A percentile compares a stretch with the other conserved stretches of the same genome.
These are phyloP conservation scores for Cosmorhoe ocellata DNA, from an alignment of 2,888 invertebrate species.

Conservation along the genomic window DNA sequence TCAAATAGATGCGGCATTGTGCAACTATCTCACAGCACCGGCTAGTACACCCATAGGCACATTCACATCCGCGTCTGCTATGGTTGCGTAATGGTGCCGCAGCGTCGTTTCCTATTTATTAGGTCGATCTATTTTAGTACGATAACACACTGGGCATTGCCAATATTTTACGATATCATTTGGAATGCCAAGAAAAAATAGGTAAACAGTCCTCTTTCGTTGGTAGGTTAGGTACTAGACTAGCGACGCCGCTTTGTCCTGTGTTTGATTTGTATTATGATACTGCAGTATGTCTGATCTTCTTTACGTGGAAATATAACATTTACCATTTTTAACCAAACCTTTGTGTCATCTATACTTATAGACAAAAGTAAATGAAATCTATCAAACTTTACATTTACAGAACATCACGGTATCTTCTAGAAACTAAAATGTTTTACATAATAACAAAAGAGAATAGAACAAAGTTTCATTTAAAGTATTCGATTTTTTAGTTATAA, in stretches of 20 bases:
- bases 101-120: slow-evolving; percentile 67
- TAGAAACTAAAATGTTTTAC: too few species aligned
- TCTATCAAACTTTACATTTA: too few species aligned
- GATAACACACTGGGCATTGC: slow-evolving; percentile 57
- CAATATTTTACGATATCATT: slow-evolving; percentile 53
- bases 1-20: slow-evolving; percentile 50
- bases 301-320: too few species aligned
- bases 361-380: too few species aligned
- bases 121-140: slow-evolving; percentile 70
- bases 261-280: not conserved
- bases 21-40: slow-evolving; percentile 46
- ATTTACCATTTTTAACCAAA: too few species aligned
- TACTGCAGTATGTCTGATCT: not conserved
- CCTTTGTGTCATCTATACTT: too few species aligned
- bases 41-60: slow-evolving; percentile 25
- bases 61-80: slow-evolving; percentile 54
- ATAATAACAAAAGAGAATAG: too few species aligned
- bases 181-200: slow-evolving; percentile 35
- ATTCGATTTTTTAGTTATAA: not conserved
- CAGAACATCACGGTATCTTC: too few species aligned
- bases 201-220: slow-evolving; percentile 15
- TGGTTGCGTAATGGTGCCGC: slow-evolving; percentile 59
- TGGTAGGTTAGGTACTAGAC: not conserved
- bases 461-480: too few species aligned
- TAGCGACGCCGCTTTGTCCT: not conserved